Base-by-base conservation (phyloP, 2,113 vertebrate genomes). In the Microcebus murinus region DNA sequence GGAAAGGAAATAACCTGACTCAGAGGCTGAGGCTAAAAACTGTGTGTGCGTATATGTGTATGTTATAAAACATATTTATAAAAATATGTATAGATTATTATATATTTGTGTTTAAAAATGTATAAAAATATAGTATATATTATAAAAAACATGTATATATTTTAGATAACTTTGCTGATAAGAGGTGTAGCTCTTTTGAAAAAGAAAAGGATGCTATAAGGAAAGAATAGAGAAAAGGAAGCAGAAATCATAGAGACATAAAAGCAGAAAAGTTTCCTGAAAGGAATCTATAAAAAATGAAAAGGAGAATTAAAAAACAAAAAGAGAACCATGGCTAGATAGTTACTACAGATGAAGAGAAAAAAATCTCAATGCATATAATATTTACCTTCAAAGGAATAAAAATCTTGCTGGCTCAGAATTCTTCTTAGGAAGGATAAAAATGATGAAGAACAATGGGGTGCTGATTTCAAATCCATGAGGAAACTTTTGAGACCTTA, bases 331-430 rank as follows among this genome's bases (percentile, higher is more conserved):
- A 87, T 25, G 77, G 5, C 12, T 70, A 83, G 45, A 29, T 71
- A 92, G 65, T 87, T 80, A 76, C 10, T 82, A 57, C 65, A 96
- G 65, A 50, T 61, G 31, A 65, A 87, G 70, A 91, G 68, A 94
- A 91, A 71, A 68, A 59, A 74, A n/a, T 65, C 23, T 79, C 63
- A 79, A 12, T 76, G 52, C 27, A n/a, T 50, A 45, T 36, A 79
- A 67, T 76, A 13, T 90, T 67, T 80, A 27, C 17, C 67, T 90
- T 23, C 15, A 77, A 77, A 87, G 52, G 57, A 93, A 23, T 70
- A 45, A 70, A 82, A 15, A 48, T 83, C 42, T 77, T 29, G 17
- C 74, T 93, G 59, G 20, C n/a, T 90, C 42, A 87, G 76, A 87
- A 83, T 82, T 94, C 29, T 87, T 6, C 61, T 90, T 67, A 92